Percentiles rank a stretch among this genome's conserved stretches.
Conservation (phyloP, 1,140 invertebrate species). For the Cepaea nemoralis region DNA sequence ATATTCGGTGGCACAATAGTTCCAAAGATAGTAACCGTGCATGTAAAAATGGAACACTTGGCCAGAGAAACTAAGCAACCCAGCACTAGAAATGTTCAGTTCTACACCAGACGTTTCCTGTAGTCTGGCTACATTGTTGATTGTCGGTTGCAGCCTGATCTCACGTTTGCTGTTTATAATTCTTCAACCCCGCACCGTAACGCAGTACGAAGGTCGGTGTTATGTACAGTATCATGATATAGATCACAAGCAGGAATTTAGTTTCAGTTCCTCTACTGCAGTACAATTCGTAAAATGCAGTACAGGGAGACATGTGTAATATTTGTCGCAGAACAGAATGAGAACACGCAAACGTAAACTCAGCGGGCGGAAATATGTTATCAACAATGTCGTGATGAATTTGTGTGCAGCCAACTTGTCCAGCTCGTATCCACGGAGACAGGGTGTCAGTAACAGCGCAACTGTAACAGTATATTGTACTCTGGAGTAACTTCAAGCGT, state of each 20-base stretch:
- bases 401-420: too few relatives aligned
- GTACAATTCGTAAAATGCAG: not conserved
- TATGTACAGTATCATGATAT: too few relatives aligned
- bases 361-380: too few relatives aligned
- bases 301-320: not conserved
- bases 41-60: not conserved
- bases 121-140: not conserved
- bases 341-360: not conserved
- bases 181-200: too few relatives aligned
- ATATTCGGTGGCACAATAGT: not conserved
- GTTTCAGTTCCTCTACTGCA: too few relatives aligned
- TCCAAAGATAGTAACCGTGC: not conserved
- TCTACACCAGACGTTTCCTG: not conserved
- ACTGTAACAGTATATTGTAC: too few relatives aligned
- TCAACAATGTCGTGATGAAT: too few relatives aligned
- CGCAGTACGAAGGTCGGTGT: too few relatives aligned
- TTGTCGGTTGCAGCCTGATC: not conserved
- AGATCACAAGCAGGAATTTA: too few relatives aligned
- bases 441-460: too few relatives aligned
- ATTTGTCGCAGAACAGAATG: not conserved
- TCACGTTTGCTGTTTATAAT: not conserved
- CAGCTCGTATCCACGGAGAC: too few relatives aligned
- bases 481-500: too few relatives aligned
- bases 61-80: not conserved
- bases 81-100: not conserved